Base-by-base conservation (phyloP, 2,797 vertebrate species). In the Sebastolobus alascanus region DNA sequence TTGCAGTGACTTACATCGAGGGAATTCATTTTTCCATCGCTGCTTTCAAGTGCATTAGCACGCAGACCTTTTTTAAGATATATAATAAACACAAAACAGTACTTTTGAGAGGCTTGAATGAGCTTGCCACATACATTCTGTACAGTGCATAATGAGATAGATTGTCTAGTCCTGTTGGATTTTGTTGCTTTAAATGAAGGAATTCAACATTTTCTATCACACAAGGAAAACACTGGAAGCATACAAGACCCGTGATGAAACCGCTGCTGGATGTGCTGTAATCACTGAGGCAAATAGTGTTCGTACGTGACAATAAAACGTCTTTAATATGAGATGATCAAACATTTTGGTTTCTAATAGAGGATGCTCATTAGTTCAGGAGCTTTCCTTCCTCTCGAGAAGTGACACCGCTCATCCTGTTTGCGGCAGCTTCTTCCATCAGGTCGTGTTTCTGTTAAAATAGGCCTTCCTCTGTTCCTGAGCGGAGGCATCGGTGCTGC, bases 391-490 rank as follows among this genome's bases (percentile, higher is more conserved):
- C 69, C 54, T 84, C 61, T 65, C 67, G 72, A 71, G 38, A 70
- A 86, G 70, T 59, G 56, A 86, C 61, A 73, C 56, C 33, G 13
- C 68, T 85, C 82, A 64, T 82, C 80, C 79, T 75, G 75, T 86
- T 83, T 74, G 40, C 66, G 7, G 73, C 29, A 55, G 63, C 50
- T 60, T 65, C 33, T 75, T 82, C 68, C 31, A 71, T 59, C 75
- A 55, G 16, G 73, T 31, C 66, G 27, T 74, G 54, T 70, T 86
- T 87, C 70, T 72, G 64, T 86, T 87, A 79, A 89, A 86, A 88
- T 77, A 83, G 82, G 63, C 77, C 73, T 85, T 60, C 85, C 77
- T 91, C 84, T 91, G 73, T 90, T 87, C 54, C 72, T 50, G 67
- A 71, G 82, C 33, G 1, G 60, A 86, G 83, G 68, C 60, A 37